A percentile compares a stretch with the other conserved stretches of the same genome.
Evolutionary conservation across 2,888 invertebrate genomes (phyloP).

Genomic region (Melanotus villosus): DNA sequence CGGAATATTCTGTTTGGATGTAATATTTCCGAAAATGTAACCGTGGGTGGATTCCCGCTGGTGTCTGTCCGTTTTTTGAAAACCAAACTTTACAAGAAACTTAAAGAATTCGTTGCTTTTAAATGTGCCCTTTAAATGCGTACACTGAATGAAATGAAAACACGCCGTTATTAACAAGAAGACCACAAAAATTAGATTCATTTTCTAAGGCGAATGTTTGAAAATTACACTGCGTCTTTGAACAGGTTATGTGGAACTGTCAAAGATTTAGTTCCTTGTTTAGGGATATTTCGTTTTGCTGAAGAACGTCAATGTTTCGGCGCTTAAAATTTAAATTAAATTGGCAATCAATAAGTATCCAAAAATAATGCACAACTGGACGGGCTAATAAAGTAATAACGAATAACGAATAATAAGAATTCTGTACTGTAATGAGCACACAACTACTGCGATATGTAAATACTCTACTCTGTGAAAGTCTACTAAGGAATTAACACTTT

Average conservation of each 20-base stretch:
- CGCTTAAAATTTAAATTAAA: too few relatives aligned
- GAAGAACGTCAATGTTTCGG: neutral
- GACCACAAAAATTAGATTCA: conserved; percentile 51
- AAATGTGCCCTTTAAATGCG: conserved; percentile 77
- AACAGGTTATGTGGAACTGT: conserved; percentile 31
- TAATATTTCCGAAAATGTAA: conserved; percentile 96
- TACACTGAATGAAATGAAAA: conserved; percentile 57
- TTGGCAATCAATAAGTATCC: too few relatives aligned
- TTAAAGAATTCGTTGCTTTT: conserved; percentile 85
- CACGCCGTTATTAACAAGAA: conserved; percentile 51
- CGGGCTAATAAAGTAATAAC: too few relatives aligned
- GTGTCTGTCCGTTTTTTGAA: conserved; percentile 94
- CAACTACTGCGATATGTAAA: too few relatives aligned
- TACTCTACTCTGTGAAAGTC: too few relatives aligned
- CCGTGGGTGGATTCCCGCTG: conserved; percentile 90
- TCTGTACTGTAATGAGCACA: too few relatives aligned
- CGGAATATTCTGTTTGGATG: conserved; percentile 77
- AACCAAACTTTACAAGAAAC: conserved; percentile 95
- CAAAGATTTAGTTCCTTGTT: neutral
- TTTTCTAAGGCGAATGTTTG: conserved; percentile 29
- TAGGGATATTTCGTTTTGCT: neutral
- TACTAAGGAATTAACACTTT: too few relatives aligned
- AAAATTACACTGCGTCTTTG: conserved; percentile 26
- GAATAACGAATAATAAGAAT: too few relatives aligned
- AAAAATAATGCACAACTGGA: too few relatives aligned